Percentiles rank a stretch among this genome's conserved stretches.
These are phyloP conservation scores for Leptodactylus fuscus DNA, from an alignment of 2,113 vertebrate genomes.

Conservation along the genomic window DNA sequence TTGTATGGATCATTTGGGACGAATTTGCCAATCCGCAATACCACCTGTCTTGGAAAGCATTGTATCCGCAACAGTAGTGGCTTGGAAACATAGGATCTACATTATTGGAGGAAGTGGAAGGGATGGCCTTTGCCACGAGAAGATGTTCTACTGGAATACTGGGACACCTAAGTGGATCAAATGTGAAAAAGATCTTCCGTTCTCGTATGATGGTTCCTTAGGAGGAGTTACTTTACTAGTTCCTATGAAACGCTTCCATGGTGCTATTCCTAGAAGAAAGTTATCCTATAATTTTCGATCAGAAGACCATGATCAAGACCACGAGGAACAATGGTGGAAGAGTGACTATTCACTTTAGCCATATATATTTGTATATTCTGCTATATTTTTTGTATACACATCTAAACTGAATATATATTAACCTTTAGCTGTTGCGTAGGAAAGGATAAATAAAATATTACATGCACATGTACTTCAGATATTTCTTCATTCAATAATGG, in stretches of 20 bases:
- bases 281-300: background rate
- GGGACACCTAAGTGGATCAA: conserved; percentile 63
- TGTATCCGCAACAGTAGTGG: conserved; percentile 76
- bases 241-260: conserved; percentile 52
- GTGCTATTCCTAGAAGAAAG: conserved; percentile 46
- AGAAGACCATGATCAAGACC: background rate
- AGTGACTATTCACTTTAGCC: background rate
- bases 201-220: conserved; percentile 39
- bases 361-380: background rate
- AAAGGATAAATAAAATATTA: background rate
- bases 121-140: conserved; percentile 63
- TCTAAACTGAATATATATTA: too few relatives aligned
- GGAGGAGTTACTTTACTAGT: conserved; percentile 54
- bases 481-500: too few relatives aligned
- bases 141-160: conserved; percentile 83
- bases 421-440: background rate
- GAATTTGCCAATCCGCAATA: conserved; percentile 65
- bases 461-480: background rate
- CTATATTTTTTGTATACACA: background rate
- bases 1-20: conserved; percentile 56
- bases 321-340: background rate
- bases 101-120: conserved; percentile 73
- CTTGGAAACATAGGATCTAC: conserved; percentile 82
- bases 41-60: conserved; percentile 79
- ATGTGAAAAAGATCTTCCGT: conserved; percentile 30